Conservation (phyloP, 2,113 vertebrate genomes). For the Gorsachius goisagi region DNA sequence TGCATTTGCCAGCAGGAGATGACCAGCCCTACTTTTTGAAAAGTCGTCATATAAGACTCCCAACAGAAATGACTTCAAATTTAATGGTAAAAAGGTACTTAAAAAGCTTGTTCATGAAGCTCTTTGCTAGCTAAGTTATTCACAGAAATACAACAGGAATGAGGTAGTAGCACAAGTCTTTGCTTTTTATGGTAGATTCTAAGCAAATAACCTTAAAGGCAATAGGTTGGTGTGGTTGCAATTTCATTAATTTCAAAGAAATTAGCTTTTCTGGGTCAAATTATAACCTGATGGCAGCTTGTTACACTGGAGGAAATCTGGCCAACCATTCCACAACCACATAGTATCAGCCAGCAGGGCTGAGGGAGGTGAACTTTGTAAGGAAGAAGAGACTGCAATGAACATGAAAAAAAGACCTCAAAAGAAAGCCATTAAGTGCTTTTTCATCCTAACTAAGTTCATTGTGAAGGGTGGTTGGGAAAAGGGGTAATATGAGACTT, state of each 20-base stretch:
- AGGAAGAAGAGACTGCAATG: background rate
- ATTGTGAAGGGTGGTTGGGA: slow-evolving; percentile 61
- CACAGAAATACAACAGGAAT: background rate
- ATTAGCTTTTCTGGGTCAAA: background rate
- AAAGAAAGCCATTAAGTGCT: slow-evolving; percentile 25
- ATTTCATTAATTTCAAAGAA: background rate
- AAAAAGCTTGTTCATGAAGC: background rate
- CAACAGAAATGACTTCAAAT: background rate
- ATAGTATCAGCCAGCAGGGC: background rate
- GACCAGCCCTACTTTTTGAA: background rate
- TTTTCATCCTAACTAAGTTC: slow-evolving; percentile 58
- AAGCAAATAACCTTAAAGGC: background rate
- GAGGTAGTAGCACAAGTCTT: background rate
- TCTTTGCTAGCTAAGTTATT: background rate
- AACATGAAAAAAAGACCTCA: background rate
- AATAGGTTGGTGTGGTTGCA: background rate
- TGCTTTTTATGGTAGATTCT: background rate
- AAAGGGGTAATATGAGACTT: slow-evolving; percentile 57
- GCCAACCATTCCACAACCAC: background rate
- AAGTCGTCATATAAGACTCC: background rate
- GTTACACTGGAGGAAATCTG: background rate
- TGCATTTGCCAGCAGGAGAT: background rate
- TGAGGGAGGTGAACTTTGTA: background rate
- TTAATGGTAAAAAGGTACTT: background rate
- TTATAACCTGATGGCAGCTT: background rate